Evolutionary conservation across 2,888 invertebrate genomes (phyloP), one percentile per base, ranked within the genome.

Genomic region (Parnassius mnemosyne): DNA sequence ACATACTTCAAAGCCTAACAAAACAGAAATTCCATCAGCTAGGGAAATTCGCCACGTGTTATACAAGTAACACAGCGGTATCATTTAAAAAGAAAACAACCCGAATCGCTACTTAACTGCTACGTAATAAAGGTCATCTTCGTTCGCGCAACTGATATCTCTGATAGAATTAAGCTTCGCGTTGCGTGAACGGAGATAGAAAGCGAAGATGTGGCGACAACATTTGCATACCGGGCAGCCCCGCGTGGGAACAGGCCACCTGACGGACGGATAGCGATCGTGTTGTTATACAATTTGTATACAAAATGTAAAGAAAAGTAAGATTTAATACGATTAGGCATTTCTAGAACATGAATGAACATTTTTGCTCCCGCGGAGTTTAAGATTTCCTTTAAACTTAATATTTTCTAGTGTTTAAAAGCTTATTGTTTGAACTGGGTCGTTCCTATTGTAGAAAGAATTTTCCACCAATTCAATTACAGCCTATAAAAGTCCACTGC

Each of bases 1-100:
- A 43, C 43, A 43, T 9, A 43, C 47, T n/a, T n/a, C 3, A 47
- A 47, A 49, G 9, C 61, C 61, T 61, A 61, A 56, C 61, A 56
- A 61, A 61, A 61, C 61, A 61, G 51, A 55, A 56, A 56, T 55
- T 44, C 55, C 61, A 56, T 61, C 61, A 61, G 51, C 41, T 2
- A 44, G 61, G 61, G 61, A 56, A 60, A 56, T 34, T 46, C 25
- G 11, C 13, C 61, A 55, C 55, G 34, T 61, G 61, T 51, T 43
- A n/a, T 53, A 59, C 41, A 53, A 41, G 16, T 3, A 13, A 16
- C 49, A 10, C 51, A 51, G 54, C 20, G 13, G 11, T 16, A 53
- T 13, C 11, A 47, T 7, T 12, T 13, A 46, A 13, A 13, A 51
- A 3, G 34, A 34, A 34, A 34, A 34, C 34, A 34, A 5, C 34